Base-by-base conservation (phyloP, 2,888 invertebrate species). In the Myopa testacea region DNA sequence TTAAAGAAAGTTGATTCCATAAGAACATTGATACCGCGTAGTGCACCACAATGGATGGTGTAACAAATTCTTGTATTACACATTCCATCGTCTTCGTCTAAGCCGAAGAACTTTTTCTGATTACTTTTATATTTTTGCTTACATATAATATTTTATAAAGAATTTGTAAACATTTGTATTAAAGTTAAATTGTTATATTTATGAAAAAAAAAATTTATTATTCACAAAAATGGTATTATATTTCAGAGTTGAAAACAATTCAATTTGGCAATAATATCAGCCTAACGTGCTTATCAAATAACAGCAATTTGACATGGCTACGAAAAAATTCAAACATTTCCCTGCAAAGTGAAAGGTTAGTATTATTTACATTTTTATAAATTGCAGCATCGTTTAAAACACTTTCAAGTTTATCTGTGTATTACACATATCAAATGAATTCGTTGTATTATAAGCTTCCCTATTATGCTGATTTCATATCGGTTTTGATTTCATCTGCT, bases 251-350 rank as follows among this genome's bases (percentile, higher is more conserved):
- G 5, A 58, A 58, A 58, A n/a, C 58, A 58, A 12, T 58, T 16
- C 16, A 58, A 58, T 58, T 58, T n/a, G 58, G 58, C 16, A 5
- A n/a, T 16, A 58, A 58, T 58, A n/a, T 58, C 16, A 58, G 16
- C 58, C 58, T 58, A 8, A n/a, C n/a, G 16, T 58, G 58, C 16
- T n/a, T 58, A 58, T n/a, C 58, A n/a, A n/a, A 58, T 14, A n/a
- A 16, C 58, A 58, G n/a, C 58, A 58, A n/a, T 58, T n/a, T 58
- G n/a, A 58, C 58, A n/a, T 58, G 58, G 58, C 58, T 14, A 14
- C 12, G 58, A 16, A 58, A n/a, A 58, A 58, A 6, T 58, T 58
- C 58, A 58, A 58, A 58, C n/a, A 58, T 58, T 14, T 58, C 58
- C 12, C 14, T 58, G n/a, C 14, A 58, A 58, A 58, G 16, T 58